Conservation (phyloP, 2,797 vertebrate species). For the Cirrhinus molitorella region DNA sequence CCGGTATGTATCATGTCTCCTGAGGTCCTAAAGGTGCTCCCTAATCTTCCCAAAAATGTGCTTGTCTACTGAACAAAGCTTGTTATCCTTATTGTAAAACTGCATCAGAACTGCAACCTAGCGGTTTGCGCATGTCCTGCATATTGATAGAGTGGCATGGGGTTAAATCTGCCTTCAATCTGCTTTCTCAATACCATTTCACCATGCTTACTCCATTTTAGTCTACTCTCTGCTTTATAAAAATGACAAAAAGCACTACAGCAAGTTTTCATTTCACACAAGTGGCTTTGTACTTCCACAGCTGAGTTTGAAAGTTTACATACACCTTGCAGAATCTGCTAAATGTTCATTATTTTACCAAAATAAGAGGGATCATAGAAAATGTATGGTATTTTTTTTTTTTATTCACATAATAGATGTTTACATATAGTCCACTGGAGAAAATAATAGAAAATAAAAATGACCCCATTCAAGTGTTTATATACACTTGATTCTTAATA, state of each 20-base stretch:
- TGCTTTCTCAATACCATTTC: background rate
- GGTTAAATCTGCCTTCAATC: background rate
- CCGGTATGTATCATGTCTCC: constrained; percentile 70
- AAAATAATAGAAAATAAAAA: too few relatives aligned
- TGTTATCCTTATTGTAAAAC: background rate
- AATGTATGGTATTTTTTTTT: too few relatives aligned
- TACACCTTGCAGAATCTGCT: too few relatives aligned
- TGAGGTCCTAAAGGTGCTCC: background rate
- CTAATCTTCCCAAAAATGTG: background rate
- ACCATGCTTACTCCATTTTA: background rate
- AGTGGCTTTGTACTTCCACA: background rate
- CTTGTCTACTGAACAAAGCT: background rate
- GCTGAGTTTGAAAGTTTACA: too few relatives aligned
- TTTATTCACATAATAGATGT: too few relatives aligned
- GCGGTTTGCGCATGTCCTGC: background rate
- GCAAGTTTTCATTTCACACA: background rate
- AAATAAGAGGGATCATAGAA: too few relatives aligned
- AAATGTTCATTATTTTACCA: too few relatives aligned
- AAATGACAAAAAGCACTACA: background rate
- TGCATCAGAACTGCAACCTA: background rate
- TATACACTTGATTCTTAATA: too few relatives aligned
- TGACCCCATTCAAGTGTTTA: too few relatives aligned
- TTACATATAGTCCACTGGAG: too few relatives aligned
- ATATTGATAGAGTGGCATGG: background rate
- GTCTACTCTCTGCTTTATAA: background rate